A percentile compares a stretch with the other conserved stretches of the same genome.
Conservation (phyloP, 2,888 invertebrate genomes). For the Colletes collaris region DNA sequence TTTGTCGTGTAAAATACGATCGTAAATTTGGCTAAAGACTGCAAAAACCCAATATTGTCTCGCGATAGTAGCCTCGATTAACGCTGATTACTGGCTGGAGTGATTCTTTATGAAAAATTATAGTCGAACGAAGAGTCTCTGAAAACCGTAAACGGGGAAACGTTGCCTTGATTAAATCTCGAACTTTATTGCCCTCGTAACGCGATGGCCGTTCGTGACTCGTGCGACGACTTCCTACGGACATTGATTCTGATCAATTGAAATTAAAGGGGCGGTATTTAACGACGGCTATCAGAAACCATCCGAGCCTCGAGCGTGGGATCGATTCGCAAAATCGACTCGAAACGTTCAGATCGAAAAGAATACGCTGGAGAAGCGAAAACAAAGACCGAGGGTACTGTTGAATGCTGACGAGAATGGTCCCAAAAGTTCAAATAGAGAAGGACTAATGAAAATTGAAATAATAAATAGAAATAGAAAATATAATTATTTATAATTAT, state of each 20-base stretch:
- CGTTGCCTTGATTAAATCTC: too few species aligned
- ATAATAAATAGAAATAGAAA: too few species aligned
- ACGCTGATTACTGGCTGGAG: background rate
- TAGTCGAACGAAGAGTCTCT: background rate
- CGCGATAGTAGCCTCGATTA: background rate
- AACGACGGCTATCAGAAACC: conserved; percentile 31
- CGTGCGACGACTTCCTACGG: conserved; percentile 16
- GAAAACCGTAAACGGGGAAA: background rate
- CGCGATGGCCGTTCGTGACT: conserved; percentile 6
- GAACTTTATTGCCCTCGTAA: background rate
- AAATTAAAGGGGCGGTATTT: conserved; percentile 26
- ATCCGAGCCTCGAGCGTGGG: conserved; percentile 44
- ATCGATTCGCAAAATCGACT: conserved; percentile 53
- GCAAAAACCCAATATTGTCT: background rate
- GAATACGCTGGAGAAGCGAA: background rate
- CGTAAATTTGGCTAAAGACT: too few species aligned
- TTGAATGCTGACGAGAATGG: too few species aligned
- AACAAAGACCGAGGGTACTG: too few species aligned
- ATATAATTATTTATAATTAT: too few species aligned
- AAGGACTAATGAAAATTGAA: too few species aligned
- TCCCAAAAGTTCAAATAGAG: too few species aligned
- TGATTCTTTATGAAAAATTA: background rate
- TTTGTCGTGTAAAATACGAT: too few species aligned
- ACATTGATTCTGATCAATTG: conserved; percentile 25
- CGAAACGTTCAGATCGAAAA: conserved; percentile 16